Conservation (phyloP, 2,888 invertebrate species). For the Chloroclysta siterata region DNA sequence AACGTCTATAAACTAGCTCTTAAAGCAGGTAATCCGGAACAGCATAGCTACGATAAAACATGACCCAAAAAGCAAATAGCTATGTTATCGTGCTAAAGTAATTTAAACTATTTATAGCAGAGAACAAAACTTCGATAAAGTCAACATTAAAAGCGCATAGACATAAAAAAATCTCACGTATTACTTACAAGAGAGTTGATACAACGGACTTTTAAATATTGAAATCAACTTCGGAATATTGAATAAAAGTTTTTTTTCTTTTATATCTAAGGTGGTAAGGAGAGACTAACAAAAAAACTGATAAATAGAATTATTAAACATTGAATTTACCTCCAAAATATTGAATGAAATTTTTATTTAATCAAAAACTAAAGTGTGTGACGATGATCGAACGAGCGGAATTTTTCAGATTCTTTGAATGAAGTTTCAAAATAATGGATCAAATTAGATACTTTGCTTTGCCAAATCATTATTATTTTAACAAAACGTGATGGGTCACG, state of each 20-base stretch:
- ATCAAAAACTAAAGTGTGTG: background rate
- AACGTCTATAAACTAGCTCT: conserved; percentile 36
- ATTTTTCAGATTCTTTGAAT: conserved; percentile 11
- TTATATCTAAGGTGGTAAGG: no score
- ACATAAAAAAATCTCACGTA: background rate
- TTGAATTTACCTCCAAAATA: no score
- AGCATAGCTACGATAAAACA: conserved; percentile 51
- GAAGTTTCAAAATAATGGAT: conserved; percentile 31
- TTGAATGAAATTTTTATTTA: no score
- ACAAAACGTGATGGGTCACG: conserved; percentile 24
- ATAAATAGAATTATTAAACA: no score
- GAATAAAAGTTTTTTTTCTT: no score
- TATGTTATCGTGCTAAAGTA: conserved; percentile 42
- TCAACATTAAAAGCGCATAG: background rate
- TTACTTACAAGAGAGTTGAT: background rate
- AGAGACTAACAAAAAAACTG: no score
- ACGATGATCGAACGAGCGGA: conserved; percentile 6
- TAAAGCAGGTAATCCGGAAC: conserved; percentile 42
- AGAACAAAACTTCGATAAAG: background rate
- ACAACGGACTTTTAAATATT: background rate
- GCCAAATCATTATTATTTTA: conserved; percentile 40
- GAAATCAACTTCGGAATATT: no score
- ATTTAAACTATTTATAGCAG: conserved; percentile 5
- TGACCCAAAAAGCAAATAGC: conserved; percentile 50
- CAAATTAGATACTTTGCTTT: conserved; percentile 35